Conservation (phyloP, 1,140 invertebrate species). For the Ylistrum balloti region DNA sequence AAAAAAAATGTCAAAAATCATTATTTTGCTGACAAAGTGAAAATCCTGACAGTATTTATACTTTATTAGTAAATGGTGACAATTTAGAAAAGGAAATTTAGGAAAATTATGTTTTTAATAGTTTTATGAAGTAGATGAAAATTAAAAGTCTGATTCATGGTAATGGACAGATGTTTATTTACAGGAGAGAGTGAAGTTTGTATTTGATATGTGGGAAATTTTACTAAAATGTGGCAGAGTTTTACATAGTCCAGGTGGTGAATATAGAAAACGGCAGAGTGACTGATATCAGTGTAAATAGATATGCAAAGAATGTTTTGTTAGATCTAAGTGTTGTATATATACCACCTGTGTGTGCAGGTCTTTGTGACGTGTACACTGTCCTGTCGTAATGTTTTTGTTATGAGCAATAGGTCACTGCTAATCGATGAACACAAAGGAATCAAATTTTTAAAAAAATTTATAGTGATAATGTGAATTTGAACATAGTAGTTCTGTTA, state of each 20-base stretch:
- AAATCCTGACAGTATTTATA: neutral
- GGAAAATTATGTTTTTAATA: neutral
- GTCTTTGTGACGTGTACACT: too few relatives aligned
- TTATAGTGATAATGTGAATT: too few relatives aligned
- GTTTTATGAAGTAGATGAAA: neutral
- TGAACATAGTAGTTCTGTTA: too few relatives aligned
- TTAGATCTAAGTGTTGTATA: too few relatives aligned
- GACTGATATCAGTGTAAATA: neutral
- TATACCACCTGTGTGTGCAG: too few relatives aligned
- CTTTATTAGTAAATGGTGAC: neutral
- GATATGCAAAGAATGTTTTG: neutral
- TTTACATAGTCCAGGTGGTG: conserved; percentile 14
- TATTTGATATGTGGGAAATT: neutral
- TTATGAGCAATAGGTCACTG: too few relatives aligned
- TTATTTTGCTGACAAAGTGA: neutral
- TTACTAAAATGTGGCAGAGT: neutral
- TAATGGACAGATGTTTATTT: neutral
- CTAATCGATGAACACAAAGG: too few relatives aligned
- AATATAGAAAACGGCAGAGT: neutral
- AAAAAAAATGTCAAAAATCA: neutral
- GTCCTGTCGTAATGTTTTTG: too few relatives aligned
- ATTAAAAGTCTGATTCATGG: neutral
- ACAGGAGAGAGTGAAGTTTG: neutral
- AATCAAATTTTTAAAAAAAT: too few relatives aligned
- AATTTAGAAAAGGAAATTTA: neutral